Evolutionary conservation across 2,888 invertebrate species (phyloP).

Genomic region (Melanostoma scalare): DNA sequence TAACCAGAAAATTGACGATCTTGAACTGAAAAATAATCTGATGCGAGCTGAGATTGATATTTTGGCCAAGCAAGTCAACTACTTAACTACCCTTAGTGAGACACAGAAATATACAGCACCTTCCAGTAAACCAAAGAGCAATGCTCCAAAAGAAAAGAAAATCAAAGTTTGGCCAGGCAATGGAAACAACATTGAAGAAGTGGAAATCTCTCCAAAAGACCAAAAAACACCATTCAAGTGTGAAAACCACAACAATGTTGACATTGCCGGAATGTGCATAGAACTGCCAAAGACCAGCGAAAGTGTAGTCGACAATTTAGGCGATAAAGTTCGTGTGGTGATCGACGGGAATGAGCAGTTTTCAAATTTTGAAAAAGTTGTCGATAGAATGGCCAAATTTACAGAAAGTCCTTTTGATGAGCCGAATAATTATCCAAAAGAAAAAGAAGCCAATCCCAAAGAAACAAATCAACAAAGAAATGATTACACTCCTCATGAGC

Average conservation of each 20-base stretch:
- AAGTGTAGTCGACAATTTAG: constrained; percentile 27
- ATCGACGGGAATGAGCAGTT: constrained; percentile 34
- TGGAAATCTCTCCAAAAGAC: constrained; percentile 76
- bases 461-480: constrained; percentile 4
- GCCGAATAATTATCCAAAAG: constrained; percentile 7
- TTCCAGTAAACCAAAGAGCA: constrained; percentile 42
- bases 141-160: constrained; percentile 66
- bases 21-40: constrained; percentile 80
- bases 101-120: constrained; percentile 40
- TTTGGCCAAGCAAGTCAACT: constrained; percentile 78
- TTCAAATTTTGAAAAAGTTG: constrained; percentile 33
- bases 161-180: constrained; percentile 78
- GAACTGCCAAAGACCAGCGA: constrained; percentile 64
- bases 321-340: constrained; percentile 11
- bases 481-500: constrained; percentile 50
- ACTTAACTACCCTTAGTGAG: constrained; percentile 75
- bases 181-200: constrained; percentile 75
- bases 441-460: background rate
- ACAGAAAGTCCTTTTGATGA: constrained; percentile 40
- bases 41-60: constrained; percentile 80
- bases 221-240: constrained; percentile 77
- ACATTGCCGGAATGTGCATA: constrained; percentile 78
- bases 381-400: constrained; percentile 23
- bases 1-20: constrained; percentile 76
- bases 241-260: constrained; percentile 76